phyloP scores from a whole-genome alignment of 2,113 vertebrate species.

The Electrona antarctica region DNA sequence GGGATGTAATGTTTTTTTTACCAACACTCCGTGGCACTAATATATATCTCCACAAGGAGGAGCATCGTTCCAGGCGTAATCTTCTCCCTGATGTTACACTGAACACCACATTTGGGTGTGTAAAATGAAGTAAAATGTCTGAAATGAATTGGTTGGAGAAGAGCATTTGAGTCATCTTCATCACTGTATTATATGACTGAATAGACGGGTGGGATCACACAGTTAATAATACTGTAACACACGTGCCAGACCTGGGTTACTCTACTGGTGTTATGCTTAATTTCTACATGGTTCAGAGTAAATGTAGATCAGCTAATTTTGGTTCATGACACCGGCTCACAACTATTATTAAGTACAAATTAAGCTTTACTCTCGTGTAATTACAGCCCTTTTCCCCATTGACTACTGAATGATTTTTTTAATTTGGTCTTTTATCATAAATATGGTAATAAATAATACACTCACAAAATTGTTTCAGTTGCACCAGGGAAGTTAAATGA shows the following conservation, averaged over 20 bases:
- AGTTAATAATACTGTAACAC: constrained; percentile 30
- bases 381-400: not conserved
- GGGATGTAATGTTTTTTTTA: not conserved
- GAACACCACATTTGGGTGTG: not conserved
- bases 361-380: too few relatives aligned
- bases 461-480: not conserved
- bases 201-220: not conserved
- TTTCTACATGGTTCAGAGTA: too few relatives aligned
- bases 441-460: not conserved
- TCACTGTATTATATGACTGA: constrained; percentile 34
- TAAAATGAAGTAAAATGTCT: not conserved
- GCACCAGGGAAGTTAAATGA: not conserved
- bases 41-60: constrained; percentile 39
- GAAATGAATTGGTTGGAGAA: not conserved
- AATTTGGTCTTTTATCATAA: not conserved
- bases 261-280: not conserved
- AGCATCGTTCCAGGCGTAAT: not conserved
- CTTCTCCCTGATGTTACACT: not conserved
- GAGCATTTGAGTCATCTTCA: constrained; percentile 41
- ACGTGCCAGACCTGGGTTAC: constrained; percentile 62
- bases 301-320: too few relatives aligned
- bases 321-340: too few relatives aligned
- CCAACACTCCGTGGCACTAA: not conserved
- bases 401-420: not conserved
- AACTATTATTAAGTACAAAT: too few relatives aligned